Conservation (phyloP, 2,888 invertebrate genomes). For the Cordilura impudica region DNA sequence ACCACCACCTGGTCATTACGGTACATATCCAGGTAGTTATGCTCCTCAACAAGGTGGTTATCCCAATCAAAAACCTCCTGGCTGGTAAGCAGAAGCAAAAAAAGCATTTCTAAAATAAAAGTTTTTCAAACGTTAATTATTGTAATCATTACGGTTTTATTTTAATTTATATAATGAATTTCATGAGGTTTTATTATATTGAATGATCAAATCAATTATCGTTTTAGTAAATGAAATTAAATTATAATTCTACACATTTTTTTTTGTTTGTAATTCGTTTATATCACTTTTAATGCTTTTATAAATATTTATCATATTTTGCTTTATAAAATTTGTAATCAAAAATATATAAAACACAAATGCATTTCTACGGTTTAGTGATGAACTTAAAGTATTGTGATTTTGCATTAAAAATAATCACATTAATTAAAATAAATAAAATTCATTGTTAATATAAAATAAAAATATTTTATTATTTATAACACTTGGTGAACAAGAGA, state of each 20-base stretch:
- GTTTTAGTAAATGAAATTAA: conserved; percentile 20
- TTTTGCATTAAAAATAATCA: conserved; percentile 15
- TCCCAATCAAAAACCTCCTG: conserved; percentile 77
- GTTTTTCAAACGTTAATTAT: conserved; percentile 10
- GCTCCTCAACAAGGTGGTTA: conserved; percentile 76
- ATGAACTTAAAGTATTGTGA: conserved; percentile 27
- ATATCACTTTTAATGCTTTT: conserved; percentile 17
- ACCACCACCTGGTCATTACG: conserved; percentile 76
- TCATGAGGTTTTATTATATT: conserved; percentile 9
- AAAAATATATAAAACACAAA: background rate
- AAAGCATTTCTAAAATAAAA: conserved; percentile 2
- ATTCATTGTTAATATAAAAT: background rate
- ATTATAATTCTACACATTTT: background rate
- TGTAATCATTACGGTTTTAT: conserved; percentile 19
- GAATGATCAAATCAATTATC: conserved; percentile 20
- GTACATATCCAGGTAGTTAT: conserved; percentile 77
- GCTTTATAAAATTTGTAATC: conserved; percentile 15
- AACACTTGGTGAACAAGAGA: too few relatives aligned
- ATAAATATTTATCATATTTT: conserved; percentile 1
- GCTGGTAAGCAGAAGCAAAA: conserved; percentile 75
- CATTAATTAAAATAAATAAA: background rate
- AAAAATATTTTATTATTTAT: too few relatives aligned
- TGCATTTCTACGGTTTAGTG: conserved; percentile 2
- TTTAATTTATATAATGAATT: conserved; percentile 34
- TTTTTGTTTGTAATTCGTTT: conserved; percentile 8